Evolutionary conservation across 2,113 vertebrate genomes (phyloP).

Genomic region (Recurvirostra avosetta): DNA sequence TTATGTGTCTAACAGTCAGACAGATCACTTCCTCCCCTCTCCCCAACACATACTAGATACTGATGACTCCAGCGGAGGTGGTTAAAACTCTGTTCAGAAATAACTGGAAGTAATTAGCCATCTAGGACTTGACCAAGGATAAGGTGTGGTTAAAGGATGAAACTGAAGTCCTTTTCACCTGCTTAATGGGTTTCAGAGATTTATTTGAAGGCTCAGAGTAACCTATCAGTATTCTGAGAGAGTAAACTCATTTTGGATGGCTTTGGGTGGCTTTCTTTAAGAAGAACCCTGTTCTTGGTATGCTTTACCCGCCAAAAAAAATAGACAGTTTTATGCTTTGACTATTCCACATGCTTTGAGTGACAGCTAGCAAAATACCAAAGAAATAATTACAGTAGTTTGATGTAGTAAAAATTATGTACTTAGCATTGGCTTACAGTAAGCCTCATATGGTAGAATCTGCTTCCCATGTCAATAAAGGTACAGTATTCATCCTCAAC

Average conservation of each 20-base stretch:
- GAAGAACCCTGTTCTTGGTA: conserved; percentile 14
- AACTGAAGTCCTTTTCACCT: conserved; percentile 52
- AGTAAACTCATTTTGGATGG: conserved; percentile 29
- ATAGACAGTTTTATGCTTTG: neutral
- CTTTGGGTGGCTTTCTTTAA: conserved; percentile 46
- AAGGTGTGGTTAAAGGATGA: conserved; percentile 33
- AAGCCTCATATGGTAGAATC: neutral
- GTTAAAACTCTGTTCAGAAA: conserved; percentile 51
- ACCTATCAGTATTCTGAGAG: conserved; percentile 31
- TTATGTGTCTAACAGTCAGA: neutral
- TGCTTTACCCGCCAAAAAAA: neutral
- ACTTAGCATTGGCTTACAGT: neutral
- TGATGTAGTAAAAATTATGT: neutral
- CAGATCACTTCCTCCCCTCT: neutral
- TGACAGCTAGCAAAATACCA: neutral
- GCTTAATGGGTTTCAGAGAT: conserved; percentile 47
- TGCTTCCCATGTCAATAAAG: neutral
- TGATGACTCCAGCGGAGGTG: conserved; percentile 22
- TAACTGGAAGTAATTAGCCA: conserved; percentile 50
- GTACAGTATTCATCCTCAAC: neutral
- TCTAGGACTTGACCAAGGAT: neutral
- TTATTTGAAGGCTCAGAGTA: conserved; percentile 55
- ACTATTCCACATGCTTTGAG: neutral
- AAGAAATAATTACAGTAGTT: neutral
- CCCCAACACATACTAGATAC: neutral